These are phyloP conservation scores for Sacculina carcini DNA, from an alignment of 2,888 invertebrate species.

Conservation along the genomic window DNA sequence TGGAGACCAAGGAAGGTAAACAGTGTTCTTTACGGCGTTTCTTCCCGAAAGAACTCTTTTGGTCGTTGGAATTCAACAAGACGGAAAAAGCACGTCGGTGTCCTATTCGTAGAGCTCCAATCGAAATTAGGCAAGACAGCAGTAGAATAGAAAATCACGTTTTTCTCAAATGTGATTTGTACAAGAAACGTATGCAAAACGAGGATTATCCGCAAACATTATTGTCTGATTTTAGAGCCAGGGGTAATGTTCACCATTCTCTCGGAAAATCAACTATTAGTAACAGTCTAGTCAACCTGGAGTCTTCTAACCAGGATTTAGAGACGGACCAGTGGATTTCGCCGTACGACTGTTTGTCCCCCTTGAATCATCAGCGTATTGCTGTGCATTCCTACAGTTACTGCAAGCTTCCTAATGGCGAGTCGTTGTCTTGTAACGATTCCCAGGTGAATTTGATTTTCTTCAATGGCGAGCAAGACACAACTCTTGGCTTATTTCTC, in stretches of 20 bases:
- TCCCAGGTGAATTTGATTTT: slow-evolving; percentile 65
- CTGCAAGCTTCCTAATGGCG: slow-evolving; percentile 8
- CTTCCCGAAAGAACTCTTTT: slow-evolving; percentile 44
- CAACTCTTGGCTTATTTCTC: slow-evolving; percentile 75
- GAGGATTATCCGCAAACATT: slow-evolving; percentile 37
- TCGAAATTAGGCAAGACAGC: slow-evolving; percentile 9
- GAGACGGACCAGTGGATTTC: background rate
- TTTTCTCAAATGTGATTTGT: too few relatives aligned
- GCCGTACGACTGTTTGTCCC: slow-evolving; percentile 40
- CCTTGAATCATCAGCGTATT: slow-evolving; percentile 56
- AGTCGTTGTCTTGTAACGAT: slow-evolving; percentile 3
- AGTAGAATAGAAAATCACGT: too few relatives aligned
- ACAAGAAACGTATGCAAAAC: too few relatives aligned
- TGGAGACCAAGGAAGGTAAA: slow-evolving; percentile 57
- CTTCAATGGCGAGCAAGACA: slow-evolving; percentile 82
- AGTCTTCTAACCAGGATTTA: background rate
- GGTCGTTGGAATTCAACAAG: slow-evolving; percentile 25
- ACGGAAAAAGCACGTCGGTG: slow-evolving; percentile 11
- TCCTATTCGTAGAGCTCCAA: background rate
- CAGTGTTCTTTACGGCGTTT: slow-evolving; percentile 42
- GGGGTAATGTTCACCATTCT: too few relatives aligned
- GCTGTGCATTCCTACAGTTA: slow-evolving; percentile 73
- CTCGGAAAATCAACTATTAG: too few relatives aligned
- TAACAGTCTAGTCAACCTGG: slow-evolving; percentile 8
- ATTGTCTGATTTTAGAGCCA: slow-evolving; percentile 61